These are phyloP conservation scores for Crypturellus tataupa DNA, from an alignment of 2,797 vertebrate genomes.

Conservation along the genomic window DNA sequence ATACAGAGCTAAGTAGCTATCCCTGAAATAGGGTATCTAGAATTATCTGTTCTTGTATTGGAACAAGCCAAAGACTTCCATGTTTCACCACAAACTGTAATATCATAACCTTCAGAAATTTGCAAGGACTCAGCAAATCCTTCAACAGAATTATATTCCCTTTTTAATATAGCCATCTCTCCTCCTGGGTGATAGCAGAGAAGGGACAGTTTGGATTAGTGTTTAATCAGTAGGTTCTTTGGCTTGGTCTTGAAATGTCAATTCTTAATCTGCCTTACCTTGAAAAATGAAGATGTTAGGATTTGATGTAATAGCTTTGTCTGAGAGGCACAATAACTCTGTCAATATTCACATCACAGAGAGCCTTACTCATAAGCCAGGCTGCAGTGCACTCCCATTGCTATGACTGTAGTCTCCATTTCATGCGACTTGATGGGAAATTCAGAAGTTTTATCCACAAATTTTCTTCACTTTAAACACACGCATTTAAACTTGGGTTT, in stretches of 20 bases:
- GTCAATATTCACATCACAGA: neutral
- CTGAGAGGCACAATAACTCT: slow-evolving; percentile 17
- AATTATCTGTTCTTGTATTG: neutral
- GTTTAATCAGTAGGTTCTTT: slow-evolving; percentile 58
- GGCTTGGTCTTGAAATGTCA: slow-evolving; percentile 66
- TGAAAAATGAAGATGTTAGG: slow-evolving; percentile 58
- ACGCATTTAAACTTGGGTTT: neutral
- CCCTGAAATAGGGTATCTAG: neutral
- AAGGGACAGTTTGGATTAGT: slow-evolving; percentile 38
- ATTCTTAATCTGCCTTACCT: slow-evolving; percentile 43
- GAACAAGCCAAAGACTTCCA: neutral
- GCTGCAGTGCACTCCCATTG: neutral
- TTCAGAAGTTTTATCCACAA: neutral
- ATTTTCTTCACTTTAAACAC: neutral
- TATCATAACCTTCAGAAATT: slow-evolving; percentile 52
- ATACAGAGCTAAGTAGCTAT: neutral
- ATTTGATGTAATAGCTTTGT: slow-evolving; percentile 24
- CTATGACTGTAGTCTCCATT: neutral
- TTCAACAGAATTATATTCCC: slow-evolving; percentile 22
- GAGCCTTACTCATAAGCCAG: neutral
- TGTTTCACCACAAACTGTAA: neutral
- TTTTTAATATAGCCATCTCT: neutral
- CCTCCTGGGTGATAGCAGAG: neutral
- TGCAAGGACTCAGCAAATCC: slow-evolving; percentile 32
- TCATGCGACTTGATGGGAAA: neutral